Percentiles rank a stretch among this genome's conserved stretches.
Evolutionary conservation across 1,140 invertebrate species (phyloP).

Genomic region (Steinernema feltiae): DNA sequence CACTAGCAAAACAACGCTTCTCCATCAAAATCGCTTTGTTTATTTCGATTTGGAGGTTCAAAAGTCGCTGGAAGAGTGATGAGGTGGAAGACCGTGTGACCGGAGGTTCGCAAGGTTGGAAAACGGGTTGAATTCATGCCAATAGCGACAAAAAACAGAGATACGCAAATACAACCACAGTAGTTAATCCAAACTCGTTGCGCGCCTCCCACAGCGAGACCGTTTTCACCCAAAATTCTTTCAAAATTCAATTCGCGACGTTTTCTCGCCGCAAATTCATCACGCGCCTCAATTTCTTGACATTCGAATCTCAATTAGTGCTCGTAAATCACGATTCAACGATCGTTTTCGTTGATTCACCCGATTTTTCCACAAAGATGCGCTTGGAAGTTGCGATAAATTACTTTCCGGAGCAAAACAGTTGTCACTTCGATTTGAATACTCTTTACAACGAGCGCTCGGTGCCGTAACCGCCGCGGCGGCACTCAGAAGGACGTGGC

Average conservation of each 20-base stretch:
- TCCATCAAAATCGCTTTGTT: neutral
- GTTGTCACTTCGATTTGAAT: conserved; percentile 9
- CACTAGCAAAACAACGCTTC: neutral
- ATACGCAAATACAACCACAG: no score
- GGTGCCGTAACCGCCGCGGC: neutral
- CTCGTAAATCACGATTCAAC: neutral
- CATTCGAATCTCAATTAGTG: neutral
- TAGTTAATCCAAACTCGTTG: no score
- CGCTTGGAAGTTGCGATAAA: neutral
- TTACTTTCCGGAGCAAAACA: neutral
- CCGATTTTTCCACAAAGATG: neutral
- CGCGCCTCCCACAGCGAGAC: no score
- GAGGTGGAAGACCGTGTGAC: no score
- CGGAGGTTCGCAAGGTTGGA: no score
- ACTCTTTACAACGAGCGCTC: neutral
- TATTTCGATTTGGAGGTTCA: neutral
- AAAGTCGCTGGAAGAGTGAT: no score
- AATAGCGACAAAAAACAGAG: no score
- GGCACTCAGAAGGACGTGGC: neutral
- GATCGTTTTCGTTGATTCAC: neutral
- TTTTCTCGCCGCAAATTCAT: neutral
- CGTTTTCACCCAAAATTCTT: neutral
- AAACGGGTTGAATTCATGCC: no score
- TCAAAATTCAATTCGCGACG: neutral
- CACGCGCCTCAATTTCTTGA: neutral